Percentiles rank a stretch among this genome's conserved stretches.
phyloP scores from a whole-genome alignment of 2,888 invertebrate species.

The Furcula furcula region DNA sequence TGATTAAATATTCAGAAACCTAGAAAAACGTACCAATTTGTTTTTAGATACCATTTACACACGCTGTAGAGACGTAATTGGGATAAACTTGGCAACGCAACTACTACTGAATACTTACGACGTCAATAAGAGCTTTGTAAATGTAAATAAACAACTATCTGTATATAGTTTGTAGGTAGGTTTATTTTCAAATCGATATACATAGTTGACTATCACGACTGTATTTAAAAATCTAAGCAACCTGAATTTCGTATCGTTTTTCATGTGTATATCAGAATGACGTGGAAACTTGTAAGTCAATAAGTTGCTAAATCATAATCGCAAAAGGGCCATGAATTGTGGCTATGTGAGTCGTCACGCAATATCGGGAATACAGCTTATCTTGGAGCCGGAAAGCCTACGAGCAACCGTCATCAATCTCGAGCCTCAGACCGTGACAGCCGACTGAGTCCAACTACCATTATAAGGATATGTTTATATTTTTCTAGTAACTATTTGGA shows the following conservation, averaged over 20 bases:
- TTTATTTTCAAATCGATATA: not conserved
- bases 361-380: conserved; percentile 57
- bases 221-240: not conserved
- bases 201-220: not conserved
- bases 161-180: not conserved
- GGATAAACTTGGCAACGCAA: conserved; percentile 25
- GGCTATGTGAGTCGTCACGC: conserved; percentile 55
- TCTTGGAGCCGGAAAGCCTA: conserved; percentile 51
- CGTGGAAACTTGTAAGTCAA: conserved; percentile 36
- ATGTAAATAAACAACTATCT: conserved; percentile 28
- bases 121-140: conserved; percentile 19
- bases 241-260: conserved; percentile 1
- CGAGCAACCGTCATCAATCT: conserved; percentile 60
- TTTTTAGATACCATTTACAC: conserved; percentile 10
- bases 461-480: conserved; percentile 17
- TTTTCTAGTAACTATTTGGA: conserved; percentile 1
- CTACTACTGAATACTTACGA: conserved; percentile 15
- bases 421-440: conserved; percentile 38
- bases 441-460: conserved; percentile 29
- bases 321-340: conserved; percentile 40
- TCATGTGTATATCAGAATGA: conserved; percentile 21
- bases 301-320: conserved; percentile 41
- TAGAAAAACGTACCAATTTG: not conserved
- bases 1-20: too few relatives aligned
- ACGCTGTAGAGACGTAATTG: conserved; percentile 17